Base-by-base conservation (phyloP, 2,113 vertebrate species). In the Fulmarus glacialis region DNA sequence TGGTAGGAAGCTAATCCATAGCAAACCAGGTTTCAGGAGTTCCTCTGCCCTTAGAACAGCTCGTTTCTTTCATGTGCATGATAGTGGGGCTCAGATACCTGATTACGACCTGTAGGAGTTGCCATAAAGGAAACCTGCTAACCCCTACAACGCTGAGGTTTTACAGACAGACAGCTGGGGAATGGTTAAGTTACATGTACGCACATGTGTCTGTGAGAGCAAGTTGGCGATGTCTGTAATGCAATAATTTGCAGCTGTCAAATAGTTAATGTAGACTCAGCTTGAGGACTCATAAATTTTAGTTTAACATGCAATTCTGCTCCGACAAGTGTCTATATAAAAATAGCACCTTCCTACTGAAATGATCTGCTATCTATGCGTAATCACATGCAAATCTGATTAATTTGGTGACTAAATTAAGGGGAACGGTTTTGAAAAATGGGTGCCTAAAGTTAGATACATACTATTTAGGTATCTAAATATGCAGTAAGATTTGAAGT, bases 351-450 rank as follows among this genome's bases (percentile, higher is more conserved):
- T 95, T 96, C 94, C 97, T 86, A 94, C 94, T 95, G 82, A 93
- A 89, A 90, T 78, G 32, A 93, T 96, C 79, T 93, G 82, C 94
- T 95, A 62, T 97, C 85, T 93, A 1, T 95, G 92, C 92, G 82
- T 92, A 96, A 97, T 97, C 96, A 90, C 87, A 95, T 94, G 92
- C 95, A 96, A 91, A 94, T 94, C 88, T 96, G 95, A 97, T 97
- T 96, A 97, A 97, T 90, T 95, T 96, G 70, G 81, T 95, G 95
- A 89, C 83, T 97, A 95, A 95, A 93, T 97, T 91, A 95, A 90
- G 66, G 53, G 80, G 70, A 93, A 82, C 20, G 13, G 56, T 74
- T 97, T 87, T 96, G 79, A 96, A 89, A 95, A 95, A 91, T 74
- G n/a, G 50, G 27, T 93, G 56, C 63, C 94, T 96, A 89, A 95